These are phyloP conservation scores for Gonioctena quinquepunctata DNA, from an alignment of 1,140 invertebrate genomes.

Conservation along the genomic window DNA sequence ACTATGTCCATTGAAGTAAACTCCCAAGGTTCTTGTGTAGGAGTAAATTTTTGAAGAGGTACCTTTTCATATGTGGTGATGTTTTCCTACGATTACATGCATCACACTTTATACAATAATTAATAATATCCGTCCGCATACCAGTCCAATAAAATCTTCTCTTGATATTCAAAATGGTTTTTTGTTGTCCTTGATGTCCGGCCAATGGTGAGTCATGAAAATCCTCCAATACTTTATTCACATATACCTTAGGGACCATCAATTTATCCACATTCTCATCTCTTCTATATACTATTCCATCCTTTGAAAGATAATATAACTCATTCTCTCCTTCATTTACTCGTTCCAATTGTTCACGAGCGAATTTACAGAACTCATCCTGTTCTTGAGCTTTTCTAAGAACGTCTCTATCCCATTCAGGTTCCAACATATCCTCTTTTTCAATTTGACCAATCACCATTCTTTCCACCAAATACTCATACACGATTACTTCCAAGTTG, in stretches of 20 bases:
- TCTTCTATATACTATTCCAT: not conserved
- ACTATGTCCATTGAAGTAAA: constrained; percentile 8
- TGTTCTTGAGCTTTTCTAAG: not conserved
- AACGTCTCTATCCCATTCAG: not conserved
- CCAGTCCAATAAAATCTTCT: not conserved
- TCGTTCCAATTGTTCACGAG: not conserved
- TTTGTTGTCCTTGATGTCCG: constrained; percentile 5
- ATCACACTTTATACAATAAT: constrained; percentile 14
- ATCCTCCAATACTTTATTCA: not conserved
- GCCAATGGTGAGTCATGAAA: not conserved
- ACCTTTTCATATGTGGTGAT: constrained; percentile 8
- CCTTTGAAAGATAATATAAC: not conserved
- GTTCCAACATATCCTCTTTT: too few species aligned
- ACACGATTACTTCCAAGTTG: too few species aligned
- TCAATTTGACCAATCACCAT: too few species aligned
- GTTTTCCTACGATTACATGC: constrained; percentile 5
- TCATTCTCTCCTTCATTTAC: not conserved
- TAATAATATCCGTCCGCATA: not conserved
- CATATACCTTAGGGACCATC: not conserved
- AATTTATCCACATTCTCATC: not conserved
- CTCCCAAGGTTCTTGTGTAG: not conserved
- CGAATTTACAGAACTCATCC: not conserved
- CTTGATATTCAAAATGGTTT: not conserved
- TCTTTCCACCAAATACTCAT: too few species aligned
- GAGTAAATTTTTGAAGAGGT: not conserved